Percentiles rank a stretch among this genome's conserved stretches.
Conservation (phyloP, 2,888 invertebrate species). For the Aradus depressus region DNA sequence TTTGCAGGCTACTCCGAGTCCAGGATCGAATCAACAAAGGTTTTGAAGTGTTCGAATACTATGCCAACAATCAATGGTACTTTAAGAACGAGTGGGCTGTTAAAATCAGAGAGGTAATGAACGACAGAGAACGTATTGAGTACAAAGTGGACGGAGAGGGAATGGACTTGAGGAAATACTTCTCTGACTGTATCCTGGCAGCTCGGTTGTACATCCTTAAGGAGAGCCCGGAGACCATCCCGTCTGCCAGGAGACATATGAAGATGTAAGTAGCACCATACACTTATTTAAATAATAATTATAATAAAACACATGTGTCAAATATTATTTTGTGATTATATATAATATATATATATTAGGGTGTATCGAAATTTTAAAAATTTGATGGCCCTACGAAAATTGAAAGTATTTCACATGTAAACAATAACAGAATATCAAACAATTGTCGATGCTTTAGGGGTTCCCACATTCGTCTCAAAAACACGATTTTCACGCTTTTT, state of each 20-base stretch:
- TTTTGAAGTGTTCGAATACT: slow-evolving; percentile 81
- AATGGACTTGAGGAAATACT: slow-evolving; percentile 66
- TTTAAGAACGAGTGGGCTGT: slow-evolving; percentile 61
- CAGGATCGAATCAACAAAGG: slow-evolving; percentile 75
- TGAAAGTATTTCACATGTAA: too few relatives aligned
- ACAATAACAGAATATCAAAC: too few relatives aligned
- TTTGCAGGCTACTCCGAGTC: slow-evolving; percentile 61
- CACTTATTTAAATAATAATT: background rate
- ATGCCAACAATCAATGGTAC: slow-evolving; percentile 86
- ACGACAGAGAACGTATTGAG: slow-evolving; percentile 49
- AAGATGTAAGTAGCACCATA: slow-evolving; percentile 50
- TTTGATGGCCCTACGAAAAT: too few relatives aligned
- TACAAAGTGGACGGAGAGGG: slow-evolving; percentile 61
- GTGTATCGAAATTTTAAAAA: too few relatives aligned
- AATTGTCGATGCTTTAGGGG: too few relatives aligned
- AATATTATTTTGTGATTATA: background rate
- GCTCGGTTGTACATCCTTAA: slow-evolving; percentile 72
- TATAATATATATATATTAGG: too few relatives aligned
- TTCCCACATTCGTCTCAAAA: too few relatives aligned
- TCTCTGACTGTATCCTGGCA: slow-evolving; percentile 68
- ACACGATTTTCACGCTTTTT: too few relatives aligned
- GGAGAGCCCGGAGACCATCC: slow-evolving; percentile 67
- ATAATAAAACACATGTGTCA: background rate
- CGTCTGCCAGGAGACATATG: slow-evolving; percentile 68
- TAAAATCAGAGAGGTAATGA: slow-evolving; percentile 47